Evolutionary conservation across 2,113 vertebrate species (phyloP).

Genomic region (Tupaia chinensis): DNA sequence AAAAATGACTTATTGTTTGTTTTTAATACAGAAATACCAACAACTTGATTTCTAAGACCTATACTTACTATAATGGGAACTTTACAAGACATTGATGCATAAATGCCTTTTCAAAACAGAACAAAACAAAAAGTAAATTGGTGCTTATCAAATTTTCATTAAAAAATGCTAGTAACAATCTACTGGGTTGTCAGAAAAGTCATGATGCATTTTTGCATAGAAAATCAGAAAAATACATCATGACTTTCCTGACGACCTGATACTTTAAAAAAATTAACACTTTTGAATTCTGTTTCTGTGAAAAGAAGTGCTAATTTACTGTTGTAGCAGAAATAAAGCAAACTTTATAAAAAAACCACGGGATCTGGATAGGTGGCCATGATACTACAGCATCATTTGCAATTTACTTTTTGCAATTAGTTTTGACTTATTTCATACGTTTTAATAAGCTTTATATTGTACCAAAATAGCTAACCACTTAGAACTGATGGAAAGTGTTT

Average conservation of each 20-base stretch:
- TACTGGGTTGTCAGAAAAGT: too few species aligned
- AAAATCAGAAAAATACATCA: too few species aligned
- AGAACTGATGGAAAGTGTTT: neutral
- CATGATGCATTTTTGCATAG: too few species aligned
- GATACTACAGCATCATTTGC: neutral
- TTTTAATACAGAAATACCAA: slow-evolving; percentile 15
- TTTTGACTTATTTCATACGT: slow-evolving; percentile 36
- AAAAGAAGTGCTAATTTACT: neutral
- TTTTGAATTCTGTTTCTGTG: slow-evolving; percentile 39
- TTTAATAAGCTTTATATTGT: neutral
- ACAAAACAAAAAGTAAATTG: slow-evolving; percentile 17
- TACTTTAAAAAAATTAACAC: neutral
- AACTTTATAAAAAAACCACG: neutral
- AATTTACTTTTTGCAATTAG: neutral
- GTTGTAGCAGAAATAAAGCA: neutral
- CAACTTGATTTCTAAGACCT: slow-evolving; percentile 27
- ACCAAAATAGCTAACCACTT: neutral
- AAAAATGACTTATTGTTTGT: neutral
- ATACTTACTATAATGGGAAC: neutral
- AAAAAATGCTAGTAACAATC: neutral
- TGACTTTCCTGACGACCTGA: too few species aligned
- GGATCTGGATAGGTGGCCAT: neutral
- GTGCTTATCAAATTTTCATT: slow-evolving; percentile 4
- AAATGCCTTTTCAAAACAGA: slow-evolving; percentile 17
- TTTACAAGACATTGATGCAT: neutral